Base-by-base conservation (phyloP, 2,888 invertebrate genomes). In the Tachina fera region DNA sequence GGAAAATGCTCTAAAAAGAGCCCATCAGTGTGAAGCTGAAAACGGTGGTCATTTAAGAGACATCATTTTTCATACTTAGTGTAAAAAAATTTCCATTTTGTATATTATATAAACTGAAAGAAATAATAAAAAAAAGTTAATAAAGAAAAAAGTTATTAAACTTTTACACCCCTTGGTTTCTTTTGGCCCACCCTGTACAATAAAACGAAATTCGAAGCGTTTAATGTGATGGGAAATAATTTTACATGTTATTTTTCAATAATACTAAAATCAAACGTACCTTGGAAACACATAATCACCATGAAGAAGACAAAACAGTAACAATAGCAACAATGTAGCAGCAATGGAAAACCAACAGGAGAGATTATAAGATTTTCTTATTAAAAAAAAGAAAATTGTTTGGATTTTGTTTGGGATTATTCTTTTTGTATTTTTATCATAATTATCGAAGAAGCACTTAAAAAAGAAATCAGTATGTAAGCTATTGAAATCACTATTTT, bases 181-280 rank as follows among this genome's bases (percentile, higher is more conserved):
- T n/a, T n/a, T n/a, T n/a, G n/a, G n/a, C n/a, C n/a, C n/a, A n/a
- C n/a, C n/a, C n/a, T n/a, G n/a, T 31, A 43, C 51, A 74, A 65
- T 13, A 81, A 74, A 45, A 47, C 9, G 41, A 58, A 41, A 49
- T 65, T 65, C 43, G 14, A 56, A 63, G 13, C 51, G 14, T 63
- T 71, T 56, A 63, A 47, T 71, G 22, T 39, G 47, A 75, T 75
- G 43, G 41, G 56, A 68, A 75, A 51, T 67, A 19, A 39, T 58
- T 45, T 67, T 61, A 49, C 76, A 72, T 76, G 76, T 53, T 82
- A 81, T 70, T 63, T 85, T 67, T 74, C 74, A 70, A 71, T 74
- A 77, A 81, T n/a, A 74, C 58, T 85, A 70, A 81, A 82, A 82
- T 76, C 70, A 86, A 86, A 86, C 65, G 83, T 82, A 76, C 83